Base-by-base conservation (phyloP, 2,113 vertebrate species). In the Rhinolophus sinicus region DNA sequence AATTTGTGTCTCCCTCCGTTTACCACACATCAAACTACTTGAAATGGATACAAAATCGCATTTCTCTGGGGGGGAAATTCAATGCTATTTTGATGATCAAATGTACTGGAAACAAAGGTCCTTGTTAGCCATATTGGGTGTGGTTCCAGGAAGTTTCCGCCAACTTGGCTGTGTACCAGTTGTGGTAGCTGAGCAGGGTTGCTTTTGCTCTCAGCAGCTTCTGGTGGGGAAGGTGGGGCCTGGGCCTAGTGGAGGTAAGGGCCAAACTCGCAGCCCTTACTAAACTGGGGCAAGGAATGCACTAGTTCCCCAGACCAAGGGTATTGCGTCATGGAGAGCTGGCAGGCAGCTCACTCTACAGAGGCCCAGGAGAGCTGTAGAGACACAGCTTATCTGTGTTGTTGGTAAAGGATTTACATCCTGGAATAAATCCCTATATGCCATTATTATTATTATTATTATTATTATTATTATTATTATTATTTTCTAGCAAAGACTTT, bases 1-100 rank as follows among this genome's bases (percentile, higher is more conserved):
- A 97, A 90, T 97, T 90, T 95, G 90, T 95, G 87, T 91, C 95
- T 94, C 95, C 64, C 52, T 95, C 75, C 11, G 54, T 56, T 97
- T 86, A 96, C 97, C 77, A 95, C 76, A 82, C 70, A 96, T 93
- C 85, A 92, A 86, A 90, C 85, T 94, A 85, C 78, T 97, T 93
- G 86, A 94, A 93, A 94, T 80, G 62, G 83, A 96, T 85, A 93
- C 35, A 75, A 90, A 95, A 96, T 86, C 87, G 60, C 44, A 56
- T 88, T 92, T 95, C 90, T 82, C 64, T 96, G 16, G 88, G 47
- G 76, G 58, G 67, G 73, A 90, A 90, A 83, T 19, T 54, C 18
- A 72, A 58, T 81, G 62, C 58, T 93, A 40, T 89, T 97, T 95
- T 89, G 88, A 75, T 96, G 82, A 94, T 90, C 69, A 93, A 88